Base-by-base conservation (phyloP, 2,113 vertebrate species). In the Lagopus leucura region DNA sequence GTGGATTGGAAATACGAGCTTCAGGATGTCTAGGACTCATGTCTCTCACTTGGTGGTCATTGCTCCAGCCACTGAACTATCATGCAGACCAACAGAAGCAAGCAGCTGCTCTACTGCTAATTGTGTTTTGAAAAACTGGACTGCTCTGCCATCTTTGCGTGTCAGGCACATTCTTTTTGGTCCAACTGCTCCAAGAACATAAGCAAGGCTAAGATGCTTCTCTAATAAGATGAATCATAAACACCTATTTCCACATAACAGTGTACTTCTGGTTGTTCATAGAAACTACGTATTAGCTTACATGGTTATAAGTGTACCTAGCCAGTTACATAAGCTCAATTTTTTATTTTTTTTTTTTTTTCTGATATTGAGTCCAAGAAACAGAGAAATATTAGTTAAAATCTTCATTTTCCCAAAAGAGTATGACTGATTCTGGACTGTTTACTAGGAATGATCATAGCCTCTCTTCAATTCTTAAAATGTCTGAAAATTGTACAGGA, bases 261-360 rank as follows among this genome's bases (percentile, higher is more conserved):
- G 16, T 24, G 13, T 4, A 36, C 6, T 3, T 32, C 15, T 67
- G 2, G 5, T 13, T 67, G 24, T 2, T 2, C 27, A 28, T 16
- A 24, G 43, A 91, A 87, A 75, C 5, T 34, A 63, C 9, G 36
- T 4, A 1, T 27, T 74, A 67, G 21, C 16, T 91, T 43, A 67
- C 3, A 2, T 30, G 3, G 7, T 78, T 34, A 64, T 27, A 54
- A 11, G 13, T 58, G 2, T 45, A 40, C n/a, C 36, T 40, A 74
- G 14, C 8, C 30, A 70, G 28, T 17, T 48, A 70, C 88, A 77
- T 1, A 1, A 75, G 21, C 10, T 8, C 57, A 60, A 25, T 11
- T 47, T 5, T 47, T 47, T 47, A 18, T 20, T 78, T 11, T 58
- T 45, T 45, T 45, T 47, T 47, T 47, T 45, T 20, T 78, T 11